Evolutionary conservation across 2,888 invertebrate species (phyloP).

Genomic region (Noctuana brunneofusca): DNA sequence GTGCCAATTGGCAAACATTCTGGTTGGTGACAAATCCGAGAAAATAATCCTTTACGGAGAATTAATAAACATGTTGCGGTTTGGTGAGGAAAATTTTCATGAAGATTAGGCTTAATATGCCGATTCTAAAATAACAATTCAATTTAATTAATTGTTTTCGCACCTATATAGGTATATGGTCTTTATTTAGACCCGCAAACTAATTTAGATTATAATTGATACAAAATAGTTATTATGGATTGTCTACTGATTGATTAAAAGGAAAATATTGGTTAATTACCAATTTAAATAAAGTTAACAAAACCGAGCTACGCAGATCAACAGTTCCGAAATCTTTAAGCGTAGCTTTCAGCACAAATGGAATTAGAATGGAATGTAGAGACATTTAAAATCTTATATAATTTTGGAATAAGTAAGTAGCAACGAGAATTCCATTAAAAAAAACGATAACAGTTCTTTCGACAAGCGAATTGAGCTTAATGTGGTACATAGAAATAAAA

Average conservation of each 20-base stretch:
- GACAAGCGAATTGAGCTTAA: background rate
- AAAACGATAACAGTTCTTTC: background rate
- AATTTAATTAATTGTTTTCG: background rate
- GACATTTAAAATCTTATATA: background rate
- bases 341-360: no score
- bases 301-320: no score
- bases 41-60: slow-evolving; percentile 30
- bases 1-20: slow-evolving; percentile 32
- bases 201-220: no score
- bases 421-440: background rate
- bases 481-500: slow-evolving; percentile 11
- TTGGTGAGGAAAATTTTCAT: slow-evolving; percentile 1
- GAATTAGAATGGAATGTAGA: no score
- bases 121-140: background rate
- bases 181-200: no score
- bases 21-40: slow-evolving; percentile 28
- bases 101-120: background rate
- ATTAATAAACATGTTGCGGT: slow-evolving; percentile 16
- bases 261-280: no score
- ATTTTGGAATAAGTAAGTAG: no score
- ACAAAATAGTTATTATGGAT: no score
- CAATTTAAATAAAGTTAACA: no score
- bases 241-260: no score
- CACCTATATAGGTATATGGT: no score
- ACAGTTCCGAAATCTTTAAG: no score